Conservation (phyloP, 2,888 invertebrate genomes). For the Pinctada fucata region DNA sequence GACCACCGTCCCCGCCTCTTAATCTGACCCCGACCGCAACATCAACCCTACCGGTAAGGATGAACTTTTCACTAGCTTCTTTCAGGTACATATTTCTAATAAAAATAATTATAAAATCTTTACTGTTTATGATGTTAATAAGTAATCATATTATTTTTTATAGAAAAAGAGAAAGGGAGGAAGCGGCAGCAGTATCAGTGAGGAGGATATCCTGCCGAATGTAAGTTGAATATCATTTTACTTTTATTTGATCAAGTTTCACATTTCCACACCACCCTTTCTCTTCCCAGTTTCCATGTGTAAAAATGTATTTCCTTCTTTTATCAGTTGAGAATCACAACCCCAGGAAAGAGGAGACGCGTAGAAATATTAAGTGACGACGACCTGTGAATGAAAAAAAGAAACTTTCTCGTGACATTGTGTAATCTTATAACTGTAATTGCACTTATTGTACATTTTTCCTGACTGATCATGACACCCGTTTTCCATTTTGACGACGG, state of each 20-base stretch:
- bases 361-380: background rate
- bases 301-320: background rate
- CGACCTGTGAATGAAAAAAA: background rate
- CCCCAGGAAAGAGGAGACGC: background rate
- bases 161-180: background rate
- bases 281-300: background rate
- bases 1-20: background rate
- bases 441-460: background rate
- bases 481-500: background rate
- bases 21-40: no score
- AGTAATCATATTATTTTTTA: background rate
- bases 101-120: no score
- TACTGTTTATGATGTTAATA: no score
- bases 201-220: background rate
- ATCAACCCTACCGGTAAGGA: no score
- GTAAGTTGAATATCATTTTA: background rate
- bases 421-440: background rate
- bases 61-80: no score
- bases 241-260: background rate
- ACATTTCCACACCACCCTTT: background rate
- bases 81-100: no score
- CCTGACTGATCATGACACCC: constrained; percentile 1
- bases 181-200: no score
- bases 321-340: background rate
- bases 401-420: constrained; percentile 2